These are phyloP conservation scores for Cinclus mexicanus DNA, from an alignment of 2,113 vertebrate genomes.

Conservation along the genomic window DNA sequence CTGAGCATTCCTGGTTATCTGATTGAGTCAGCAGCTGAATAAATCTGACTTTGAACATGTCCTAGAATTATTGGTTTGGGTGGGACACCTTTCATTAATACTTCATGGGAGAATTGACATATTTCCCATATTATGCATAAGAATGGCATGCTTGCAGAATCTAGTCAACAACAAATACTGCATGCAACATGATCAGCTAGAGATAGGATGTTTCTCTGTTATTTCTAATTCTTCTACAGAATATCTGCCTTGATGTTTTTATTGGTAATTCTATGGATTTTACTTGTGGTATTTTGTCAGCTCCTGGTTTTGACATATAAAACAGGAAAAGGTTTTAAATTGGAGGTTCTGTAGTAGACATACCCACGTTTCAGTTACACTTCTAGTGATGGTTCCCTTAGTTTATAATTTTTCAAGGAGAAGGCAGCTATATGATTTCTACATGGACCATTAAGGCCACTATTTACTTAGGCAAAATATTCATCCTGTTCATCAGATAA, in stretches of 20 bases:
- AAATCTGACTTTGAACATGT: not conserved
- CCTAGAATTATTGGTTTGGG: not conserved
- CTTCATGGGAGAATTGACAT: not conserved
- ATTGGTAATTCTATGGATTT: not conserved
- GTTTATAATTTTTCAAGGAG: not conserved
- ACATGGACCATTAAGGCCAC: not conserved
- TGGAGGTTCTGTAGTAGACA: not conserved
- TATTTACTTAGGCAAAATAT: not conserved
- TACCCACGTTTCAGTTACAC: not conserved
- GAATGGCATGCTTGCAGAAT: not conserved
- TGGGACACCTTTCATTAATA: not conserved
- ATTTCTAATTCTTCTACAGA: not conserved
- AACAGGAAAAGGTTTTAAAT: constrained; percentile 29
- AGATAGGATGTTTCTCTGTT: not conserved
- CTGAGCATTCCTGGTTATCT: not conserved
- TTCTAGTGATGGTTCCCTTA: not conserved
- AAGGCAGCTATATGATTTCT: not conserved
- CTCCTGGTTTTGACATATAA: not conserved
- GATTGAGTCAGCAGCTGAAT: not conserved
- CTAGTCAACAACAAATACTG: not conserved
- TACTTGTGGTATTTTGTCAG: not conserved
- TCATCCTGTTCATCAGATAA: not conserved
- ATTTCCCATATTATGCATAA: not conserved
- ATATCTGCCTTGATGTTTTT: not conserved
- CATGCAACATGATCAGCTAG: not conserved